phyloP scores from a whole-genome alignment of 2,888 invertebrate species.

The Apeira syringaria region DNA sequence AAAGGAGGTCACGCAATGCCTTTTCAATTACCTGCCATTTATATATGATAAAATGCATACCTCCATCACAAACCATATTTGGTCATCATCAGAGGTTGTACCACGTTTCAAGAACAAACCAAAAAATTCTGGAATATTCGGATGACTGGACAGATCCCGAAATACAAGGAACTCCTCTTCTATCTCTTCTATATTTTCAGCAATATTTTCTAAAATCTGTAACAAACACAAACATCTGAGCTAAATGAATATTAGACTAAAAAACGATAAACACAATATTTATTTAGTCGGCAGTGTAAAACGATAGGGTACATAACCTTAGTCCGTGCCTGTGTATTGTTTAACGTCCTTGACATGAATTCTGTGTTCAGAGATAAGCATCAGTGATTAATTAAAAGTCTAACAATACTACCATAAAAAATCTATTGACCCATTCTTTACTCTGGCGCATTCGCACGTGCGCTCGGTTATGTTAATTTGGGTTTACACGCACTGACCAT shows the following conservation, averaged over 20 bases:
- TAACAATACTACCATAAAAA: slow-evolving; percentile 65
- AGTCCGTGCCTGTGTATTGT: slow-evolving; percentile 57
- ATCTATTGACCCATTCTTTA: slow-evolving; percentile 37
- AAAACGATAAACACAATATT: slow-evolving; percentile 15
- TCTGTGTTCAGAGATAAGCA: slow-evolving; percentile 60
- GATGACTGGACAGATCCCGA: slow-evolving; percentile 88
- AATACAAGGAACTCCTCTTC: slow-evolving; percentile 91
- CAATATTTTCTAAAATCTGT: slow-evolving; percentile 89
- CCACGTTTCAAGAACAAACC: slow-evolving; percentile 88
- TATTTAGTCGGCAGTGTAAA: slow-evolving; percentile 36
- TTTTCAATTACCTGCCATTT: slow-evolving; percentile 27
- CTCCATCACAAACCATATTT: slow-evolving; percentile 94
- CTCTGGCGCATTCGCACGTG: slow-evolving; percentile 29
- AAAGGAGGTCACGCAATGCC: slow-evolving; percentile 26
- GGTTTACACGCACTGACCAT: slow-evolving; percentile 18
- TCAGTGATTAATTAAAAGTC: slow-evolving; percentile 64
- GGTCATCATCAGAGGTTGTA: slow-evolving; percentile 86
- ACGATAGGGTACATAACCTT: slow-evolving; percentile 47
- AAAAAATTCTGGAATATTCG: slow-evolving; percentile 89
- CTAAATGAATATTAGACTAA: too few relatives aligned
- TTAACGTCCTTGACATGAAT: slow-evolving; percentile 71
- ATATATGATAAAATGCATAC: slow-evolving; percentile 64
- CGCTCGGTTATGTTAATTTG: slow-evolving; percentile 24
- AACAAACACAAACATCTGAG: slow-evolving; percentile 22
- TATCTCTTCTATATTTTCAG: slow-evolving; percentile 92